Percentiles rank a stretch among this genome's conserved stretches.
phyloP scores from a whole-genome alignment of 2,113 vertebrate species.

The Anguilla rostrata region DNA sequence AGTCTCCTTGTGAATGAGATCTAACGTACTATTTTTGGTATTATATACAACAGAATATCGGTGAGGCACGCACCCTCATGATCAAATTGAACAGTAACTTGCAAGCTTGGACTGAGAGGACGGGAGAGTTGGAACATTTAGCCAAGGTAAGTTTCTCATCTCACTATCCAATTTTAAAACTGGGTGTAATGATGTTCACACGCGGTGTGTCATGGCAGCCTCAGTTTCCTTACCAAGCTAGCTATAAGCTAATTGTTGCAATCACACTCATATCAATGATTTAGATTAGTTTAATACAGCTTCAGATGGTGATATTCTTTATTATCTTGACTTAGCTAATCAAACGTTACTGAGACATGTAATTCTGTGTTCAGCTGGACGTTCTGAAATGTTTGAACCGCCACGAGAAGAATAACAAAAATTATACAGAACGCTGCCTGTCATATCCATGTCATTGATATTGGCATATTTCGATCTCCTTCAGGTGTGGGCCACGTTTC shows the following conservation, averaged over 20 bases:
- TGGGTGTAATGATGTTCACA: too few species aligned
- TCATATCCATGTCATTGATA: background rate
- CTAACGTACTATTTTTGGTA: background rate
- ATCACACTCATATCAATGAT: too few species aligned
- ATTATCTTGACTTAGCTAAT: too few species aligned
- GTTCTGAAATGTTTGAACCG: too few species aligned
- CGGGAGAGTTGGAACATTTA: slow-evolving; percentile 25
- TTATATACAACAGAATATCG: slow-evolving; percentile 29
- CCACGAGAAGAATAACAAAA: background rate
- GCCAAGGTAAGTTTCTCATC: slow-evolving; percentile 16
- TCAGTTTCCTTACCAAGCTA: too few species aligned
- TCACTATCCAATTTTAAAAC: background rate
- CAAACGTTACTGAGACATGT: too few species aligned
- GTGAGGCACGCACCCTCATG: slow-evolving; percentile 35
- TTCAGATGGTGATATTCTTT: too few species aligned
- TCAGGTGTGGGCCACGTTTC: slow-evolving; percentile 36
- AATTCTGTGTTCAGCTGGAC: too few species aligned
- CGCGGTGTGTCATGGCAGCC: too few species aligned
- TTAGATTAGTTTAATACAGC: too few species aligned
- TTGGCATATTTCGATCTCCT: background rate
- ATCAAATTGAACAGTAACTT: slow-evolving; percentile 35
- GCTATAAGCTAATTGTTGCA: too few species aligned
- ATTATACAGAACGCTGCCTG: too few species aligned
- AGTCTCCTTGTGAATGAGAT: background rate
- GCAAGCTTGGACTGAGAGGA: slow-evolving; percentile 29